Base-by-base conservation (phyloP, 2,888 invertebrate species). In the Minunthozetes semirufus region DNA sequence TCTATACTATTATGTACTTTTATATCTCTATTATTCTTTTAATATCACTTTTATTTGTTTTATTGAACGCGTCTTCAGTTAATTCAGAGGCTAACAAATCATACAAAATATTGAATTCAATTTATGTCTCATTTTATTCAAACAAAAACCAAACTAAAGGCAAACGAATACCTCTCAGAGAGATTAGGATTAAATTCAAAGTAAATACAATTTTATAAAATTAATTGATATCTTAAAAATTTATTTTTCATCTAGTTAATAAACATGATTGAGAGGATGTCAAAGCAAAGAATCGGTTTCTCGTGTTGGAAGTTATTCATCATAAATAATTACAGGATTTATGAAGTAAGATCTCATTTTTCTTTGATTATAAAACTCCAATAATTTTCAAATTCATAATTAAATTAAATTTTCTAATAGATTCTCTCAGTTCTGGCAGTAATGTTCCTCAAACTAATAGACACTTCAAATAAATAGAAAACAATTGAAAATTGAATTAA, bases 271-370 rank as follows among this genome's bases (percentile, higher is more conserved):
- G 59, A 59, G 13, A 22, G 25, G 2, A 59, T 27, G 13, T 25
- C 11, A 5, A 13, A 59, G 2, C 6, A n/a, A 25, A 59, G 27
- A 5, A 4, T 59, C 17, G 59, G 59, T 9, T 53, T 53, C 19
- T 53, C 53, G 1, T 53, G 53, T n/a, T 53, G 53, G 53, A 53
- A 53, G 6, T n/a, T 53, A 22, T 53, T 53, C 19, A 19, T 13
- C 2, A 53, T 53, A 2, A 53, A 53, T n/a, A 13, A 59, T 59
- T 59, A 27, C 19, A 2, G 59, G 1, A 27, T 25, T 25, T 59
- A 59, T 59, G 59, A 59, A 25, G 59, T 59, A 11, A 48, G 48
- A n/a, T n/a, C n/a, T n/a, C n/a, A n/a, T n/a, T n/a, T n/a, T n/a
- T n/a, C n/a, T n/a, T n/a, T 48, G 3, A 8, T 5, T 33, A 33